These are phyloP conservation scores for Galago senegalensis DNA, from an alignment of 2,797 vertebrate species.

Conservation along the genomic window DNA sequence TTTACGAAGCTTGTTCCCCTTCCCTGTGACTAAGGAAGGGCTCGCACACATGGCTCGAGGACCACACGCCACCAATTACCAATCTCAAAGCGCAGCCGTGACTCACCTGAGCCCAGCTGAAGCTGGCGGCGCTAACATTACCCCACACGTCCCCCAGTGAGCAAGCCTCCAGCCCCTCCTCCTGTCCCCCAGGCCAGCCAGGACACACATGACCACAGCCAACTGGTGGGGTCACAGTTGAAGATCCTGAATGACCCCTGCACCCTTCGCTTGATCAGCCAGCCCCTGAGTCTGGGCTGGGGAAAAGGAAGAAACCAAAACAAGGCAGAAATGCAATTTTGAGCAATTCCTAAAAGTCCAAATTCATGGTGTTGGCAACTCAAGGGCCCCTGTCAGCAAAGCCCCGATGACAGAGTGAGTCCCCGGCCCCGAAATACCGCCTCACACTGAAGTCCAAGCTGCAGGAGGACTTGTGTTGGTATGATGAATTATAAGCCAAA, in stretches of 20 bases:
- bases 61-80: conserved; percentile 81
- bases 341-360: neutral
- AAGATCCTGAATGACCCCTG: conserved; percentile 62
- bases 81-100: neutral
- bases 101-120: conserved; percentile 69
- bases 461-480: conserved; percentile 62
- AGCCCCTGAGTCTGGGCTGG: neutral
- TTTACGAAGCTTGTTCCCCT: neutral
- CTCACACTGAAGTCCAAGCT: conserved; percentile 41
- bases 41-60: conserved; percentile 65
- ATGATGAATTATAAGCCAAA: conserved; percentile 80
- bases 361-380: neutral
- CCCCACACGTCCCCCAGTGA: neutral
- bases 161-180: conserved; percentile 26
- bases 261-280: conserved; percentile 28
- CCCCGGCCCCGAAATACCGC: neutral
- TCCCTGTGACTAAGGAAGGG: conserved; percentile 33
- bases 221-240: neutral
- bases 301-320: conserved; percentile 15
- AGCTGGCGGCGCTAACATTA: neutral
- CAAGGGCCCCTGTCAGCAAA: neutral
- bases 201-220: neutral
- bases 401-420: neutral
- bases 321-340: neutral
- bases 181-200: neutral